Evolutionary conservation across 2,797 vertebrate species (phyloP).

Genomic region (Diplodus sargus): DNA sequence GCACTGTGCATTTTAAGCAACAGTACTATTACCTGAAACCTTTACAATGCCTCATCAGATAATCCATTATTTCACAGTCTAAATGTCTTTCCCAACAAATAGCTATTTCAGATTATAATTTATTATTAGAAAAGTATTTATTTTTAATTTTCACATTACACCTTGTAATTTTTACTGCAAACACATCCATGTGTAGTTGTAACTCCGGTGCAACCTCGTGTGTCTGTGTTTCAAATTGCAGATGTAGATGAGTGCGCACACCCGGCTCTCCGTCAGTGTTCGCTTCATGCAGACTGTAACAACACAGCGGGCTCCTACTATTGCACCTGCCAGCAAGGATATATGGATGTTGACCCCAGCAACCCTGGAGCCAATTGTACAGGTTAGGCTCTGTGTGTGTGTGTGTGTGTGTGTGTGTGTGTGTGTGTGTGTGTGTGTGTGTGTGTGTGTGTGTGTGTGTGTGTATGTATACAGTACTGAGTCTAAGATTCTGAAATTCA

Average conservation of each 20-base stretch:
- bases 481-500: too few species aligned
- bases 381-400: conserved; percentile 60
- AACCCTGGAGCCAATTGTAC: conserved; percentile 71
- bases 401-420: background rate
- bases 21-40: background rate
- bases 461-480: too few species aligned
- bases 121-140: background rate
- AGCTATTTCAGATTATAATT: background rate
- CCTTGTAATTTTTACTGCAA: background rate
- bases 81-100: background rate
- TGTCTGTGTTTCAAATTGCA: conserved; percentile 51
- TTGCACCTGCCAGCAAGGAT: conserved; percentile 77
- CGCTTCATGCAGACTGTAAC: conserved; percentile 68
- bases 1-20: background rate
- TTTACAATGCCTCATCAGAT: background rate
- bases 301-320: conserved; percentile 81
- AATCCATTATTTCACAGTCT: background rate
- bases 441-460: background rate
- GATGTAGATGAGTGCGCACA: conserved; percentile 82
- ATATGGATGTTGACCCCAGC: conserved; percentile 57
- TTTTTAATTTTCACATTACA: background rate
- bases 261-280: conserved; percentile 72
- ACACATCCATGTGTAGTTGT: background rate
- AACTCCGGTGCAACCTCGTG: background rate
- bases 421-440: background rate